Percentiles rank a stretch among this genome's conserved stretches.
Conservation (phyloP, 2,113 vertebrate species). For the Delphinus delphis region DNA sequence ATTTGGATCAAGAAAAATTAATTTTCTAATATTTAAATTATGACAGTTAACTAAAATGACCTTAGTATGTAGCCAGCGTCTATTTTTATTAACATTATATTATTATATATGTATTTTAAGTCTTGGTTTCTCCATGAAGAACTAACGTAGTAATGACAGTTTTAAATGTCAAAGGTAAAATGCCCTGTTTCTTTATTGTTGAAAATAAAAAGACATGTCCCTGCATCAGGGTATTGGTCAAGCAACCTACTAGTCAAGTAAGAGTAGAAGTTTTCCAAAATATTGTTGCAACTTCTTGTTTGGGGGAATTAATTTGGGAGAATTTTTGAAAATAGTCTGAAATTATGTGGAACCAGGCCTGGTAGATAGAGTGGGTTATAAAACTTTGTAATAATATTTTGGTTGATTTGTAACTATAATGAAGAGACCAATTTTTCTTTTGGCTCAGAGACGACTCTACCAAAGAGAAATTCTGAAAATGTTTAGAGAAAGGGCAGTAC, state of each 20-base stretch:
- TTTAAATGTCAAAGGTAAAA: constrained; percentile 76
- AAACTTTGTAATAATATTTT: background rate
- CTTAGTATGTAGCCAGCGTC: constrained; percentile 62
- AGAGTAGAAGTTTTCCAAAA: background rate
- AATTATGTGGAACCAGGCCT: background rate
- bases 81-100: constrained; percentile 72
- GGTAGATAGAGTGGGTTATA: background rate
- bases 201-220: background rate
- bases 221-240: background rate
- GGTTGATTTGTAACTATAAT: background rate
- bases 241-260: background rate
- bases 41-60: constrained; percentile 73
- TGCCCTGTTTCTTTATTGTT: constrained; percentile 77
- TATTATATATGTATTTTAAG: constrained; percentile 71
- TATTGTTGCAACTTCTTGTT: background rate
- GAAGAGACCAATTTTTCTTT: background rate
- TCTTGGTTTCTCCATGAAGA: constrained; percentile 71
- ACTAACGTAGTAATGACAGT: constrained; percentile 80
- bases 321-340: constrained; percentile 8
- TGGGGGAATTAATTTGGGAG: background rate
- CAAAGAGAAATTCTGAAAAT: background rate
- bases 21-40: constrained; percentile 17
- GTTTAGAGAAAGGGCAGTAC: background rate
- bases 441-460: background rate
- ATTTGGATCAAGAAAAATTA: constrained; percentile 82